Conservation (phyloP, 2,797 vertebrate genomes). For the Macropus fuliginosus region DNA sequence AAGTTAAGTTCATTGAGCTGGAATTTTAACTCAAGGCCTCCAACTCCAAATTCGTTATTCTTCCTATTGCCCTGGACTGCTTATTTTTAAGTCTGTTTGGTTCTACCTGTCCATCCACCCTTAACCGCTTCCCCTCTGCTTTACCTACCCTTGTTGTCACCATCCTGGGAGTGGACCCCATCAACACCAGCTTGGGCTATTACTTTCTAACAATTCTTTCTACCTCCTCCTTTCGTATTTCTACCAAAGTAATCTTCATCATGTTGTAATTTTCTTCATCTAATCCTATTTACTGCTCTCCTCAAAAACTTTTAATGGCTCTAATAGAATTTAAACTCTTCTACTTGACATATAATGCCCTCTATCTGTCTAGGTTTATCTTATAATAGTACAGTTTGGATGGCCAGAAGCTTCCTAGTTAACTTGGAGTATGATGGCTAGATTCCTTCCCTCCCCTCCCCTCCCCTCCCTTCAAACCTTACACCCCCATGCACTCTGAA, state of each 20-base stretch:
- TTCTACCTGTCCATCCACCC: background rate
- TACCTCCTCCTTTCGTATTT: background rate
- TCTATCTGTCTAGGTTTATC: background rate
- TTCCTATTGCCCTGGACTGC: background rate
- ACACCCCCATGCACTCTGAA: too few species aligned
- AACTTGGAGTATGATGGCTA: too few species aligned
- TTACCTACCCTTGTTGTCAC: background rate
- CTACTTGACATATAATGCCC: background rate
- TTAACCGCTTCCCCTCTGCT: background rate
- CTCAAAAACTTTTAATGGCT: background rate
- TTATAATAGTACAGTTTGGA: background rate
- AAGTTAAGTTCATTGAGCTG: background rate
- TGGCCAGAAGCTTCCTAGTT: too few species aligned
- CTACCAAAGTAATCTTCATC: background rate
- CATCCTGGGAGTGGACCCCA: background rate
- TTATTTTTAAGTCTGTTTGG: background rate
- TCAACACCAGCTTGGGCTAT: background rate
- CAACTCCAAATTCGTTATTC: background rate
- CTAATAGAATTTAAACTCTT: background rate
- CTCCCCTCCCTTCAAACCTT: too few species aligned
- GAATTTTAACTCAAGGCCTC: background rate
- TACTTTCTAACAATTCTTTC: background rate
- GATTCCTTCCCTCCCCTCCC: too few species aligned
- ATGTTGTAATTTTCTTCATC: background rate
- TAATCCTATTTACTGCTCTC: background rate